phyloP scores from a whole-genome alignment of 1,140 invertebrate species.

The Antheraea pernyi region DNA sequence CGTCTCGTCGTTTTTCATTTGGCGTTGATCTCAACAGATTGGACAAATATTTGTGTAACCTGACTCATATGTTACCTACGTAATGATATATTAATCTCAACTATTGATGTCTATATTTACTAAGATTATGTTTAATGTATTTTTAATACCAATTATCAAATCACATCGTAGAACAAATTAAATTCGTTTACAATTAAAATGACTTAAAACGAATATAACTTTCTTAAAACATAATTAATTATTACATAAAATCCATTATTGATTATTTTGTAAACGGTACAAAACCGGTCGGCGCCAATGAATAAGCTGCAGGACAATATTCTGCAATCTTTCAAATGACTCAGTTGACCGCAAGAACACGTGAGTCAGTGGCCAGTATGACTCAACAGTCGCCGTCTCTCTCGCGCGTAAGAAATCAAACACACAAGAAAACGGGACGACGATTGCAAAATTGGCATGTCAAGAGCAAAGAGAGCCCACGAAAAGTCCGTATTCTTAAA shows the following conservation, averaged over 20 bases:
- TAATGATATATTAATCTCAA: no score
- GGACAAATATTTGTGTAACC: neutral
- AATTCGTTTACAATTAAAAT: no score
- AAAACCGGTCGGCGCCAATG: slow-evolving; percentile 27
- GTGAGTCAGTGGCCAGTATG: slow-evolving; percentile 39
- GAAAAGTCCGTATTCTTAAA: slow-evolving; percentile 21
- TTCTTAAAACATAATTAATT: neutral
- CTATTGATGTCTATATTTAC: no score
- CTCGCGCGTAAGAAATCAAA: slow-evolving; percentile 14
- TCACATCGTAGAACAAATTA: no score
- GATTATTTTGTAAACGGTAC: slow-evolving; percentile 2
- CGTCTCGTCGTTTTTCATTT: neutral
- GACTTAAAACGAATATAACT: neutral
- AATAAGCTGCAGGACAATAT: slow-evolving; percentile 24
- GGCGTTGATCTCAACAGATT: neutral
- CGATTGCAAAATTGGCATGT: slow-evolving; percentile 14
- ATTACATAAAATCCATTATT: neutral
- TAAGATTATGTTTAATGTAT: no score
- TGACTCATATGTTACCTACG: neutral
- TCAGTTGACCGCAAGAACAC: slow-evolving; percentile 40
- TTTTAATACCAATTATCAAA: no score
- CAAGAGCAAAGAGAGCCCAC: slow-evolving; percentile 14
- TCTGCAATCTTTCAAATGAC: slow-evolving; percentile 37
- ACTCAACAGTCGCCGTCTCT: slow-evolving; percentile 23
- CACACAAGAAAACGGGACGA: slow-evolving; percentile 16